Conservation (phyloP, 64 coral and sea anemone genomes). For the Pachyseris speciosa region DNA sequence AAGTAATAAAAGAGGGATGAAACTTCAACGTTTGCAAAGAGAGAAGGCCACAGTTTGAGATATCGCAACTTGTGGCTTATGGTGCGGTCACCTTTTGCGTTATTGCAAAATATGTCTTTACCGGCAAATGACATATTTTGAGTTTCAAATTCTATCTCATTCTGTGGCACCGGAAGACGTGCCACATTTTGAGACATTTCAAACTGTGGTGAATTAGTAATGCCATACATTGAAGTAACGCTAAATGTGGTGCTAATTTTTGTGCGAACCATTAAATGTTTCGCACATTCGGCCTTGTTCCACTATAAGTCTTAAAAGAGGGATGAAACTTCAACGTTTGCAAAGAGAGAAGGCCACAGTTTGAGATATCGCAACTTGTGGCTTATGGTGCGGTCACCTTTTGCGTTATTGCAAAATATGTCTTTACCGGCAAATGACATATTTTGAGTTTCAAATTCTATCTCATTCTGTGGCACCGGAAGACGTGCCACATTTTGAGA, state of each 20-base stretch:
- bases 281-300: neutral
- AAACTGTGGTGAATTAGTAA: neutral
- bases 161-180: too few relatives aligned
- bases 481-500: too few relatives aligned
- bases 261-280: neutral
- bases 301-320: neutral
- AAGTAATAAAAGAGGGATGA: neutral
- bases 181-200: conserved; percentile 1
- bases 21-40: neutral
- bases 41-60: too few relatives aligned
- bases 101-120: neutral
- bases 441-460: neutral
- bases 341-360: neutral
- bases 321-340: neutral
- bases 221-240: conserved; percentile 11
- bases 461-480: neutral
- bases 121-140: neutral
- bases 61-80: too few relatives aligned
- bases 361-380: neutral
- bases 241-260: neutral
- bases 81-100: neutral
- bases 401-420: conserved; percentile 13
- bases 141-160: neutral
- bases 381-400: neutral
- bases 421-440: neutral